Evolutionary conservation across 2,888 invertebrate genomes (phyloP).

Genomic region (Lottia gigantea): DNA sequence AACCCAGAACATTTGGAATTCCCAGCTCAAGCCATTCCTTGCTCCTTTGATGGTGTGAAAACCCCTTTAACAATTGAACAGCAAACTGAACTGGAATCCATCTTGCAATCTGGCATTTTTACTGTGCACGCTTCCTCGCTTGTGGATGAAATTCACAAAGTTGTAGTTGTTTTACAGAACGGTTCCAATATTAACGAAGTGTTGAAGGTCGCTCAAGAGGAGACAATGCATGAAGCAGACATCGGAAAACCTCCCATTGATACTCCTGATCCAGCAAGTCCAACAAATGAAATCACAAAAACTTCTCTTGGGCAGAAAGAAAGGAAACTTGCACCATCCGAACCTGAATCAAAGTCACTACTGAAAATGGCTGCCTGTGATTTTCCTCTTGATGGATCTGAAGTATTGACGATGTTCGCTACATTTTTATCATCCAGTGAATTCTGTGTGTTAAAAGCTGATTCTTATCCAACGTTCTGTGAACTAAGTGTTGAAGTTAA

Average conservation of each 20-base stretch:
- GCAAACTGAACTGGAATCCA: too few species aligned
- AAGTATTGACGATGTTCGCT: background rate
- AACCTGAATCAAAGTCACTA: too few species aligned
- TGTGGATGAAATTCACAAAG: background rate
- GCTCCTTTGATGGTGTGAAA: conserved; percentile 31
- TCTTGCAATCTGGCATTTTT: background rate
- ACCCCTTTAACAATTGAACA: background rate
- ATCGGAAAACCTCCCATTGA: too few species aligned
- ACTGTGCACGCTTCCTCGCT: background rate
- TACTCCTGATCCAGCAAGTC: too few species aligned
- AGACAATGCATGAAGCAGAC: background rate
- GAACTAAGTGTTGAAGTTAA: background rate
- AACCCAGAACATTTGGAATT: conserved; percentile 27
- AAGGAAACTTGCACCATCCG: too few species aligned
- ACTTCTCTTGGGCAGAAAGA: too few species aligned
- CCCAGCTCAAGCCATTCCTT: conserved; percentile 43
- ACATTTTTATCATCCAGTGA: background rate
- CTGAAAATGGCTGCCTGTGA: too few species aligned
- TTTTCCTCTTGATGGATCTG: background rate
- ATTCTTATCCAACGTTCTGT: background rate
- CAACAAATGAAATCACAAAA: too few species aligned
- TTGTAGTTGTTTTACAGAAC: background rate
- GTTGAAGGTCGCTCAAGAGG: background rate
- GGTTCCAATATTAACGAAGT: background rate
- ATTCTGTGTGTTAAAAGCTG: background rate